Evolutionary conservation across 2,797 vertebrate genomes (phyloP), one percentile per base, ranked within the genome.

Genomic region (Huso huso): DNA sequence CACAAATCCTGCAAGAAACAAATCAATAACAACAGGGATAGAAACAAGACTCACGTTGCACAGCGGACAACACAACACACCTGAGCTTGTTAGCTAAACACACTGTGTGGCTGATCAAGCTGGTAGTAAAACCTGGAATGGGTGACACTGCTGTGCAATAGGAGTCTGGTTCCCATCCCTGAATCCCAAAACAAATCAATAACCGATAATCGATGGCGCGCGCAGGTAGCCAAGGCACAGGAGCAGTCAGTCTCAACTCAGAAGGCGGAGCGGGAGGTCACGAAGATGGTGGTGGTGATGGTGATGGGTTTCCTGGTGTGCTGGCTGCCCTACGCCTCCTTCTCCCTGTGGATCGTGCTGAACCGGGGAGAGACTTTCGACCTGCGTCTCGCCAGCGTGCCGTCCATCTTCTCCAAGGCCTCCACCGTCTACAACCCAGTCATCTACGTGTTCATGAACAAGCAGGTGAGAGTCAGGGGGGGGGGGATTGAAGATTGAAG

Each of bases 261-360:
- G 81, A 87, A 90, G 71, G 90, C 89, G 2, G 90, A 93, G 75
- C 75, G 61, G 66, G 88, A 90, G 76, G 89, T 91, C 65, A 88
- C 85, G 62, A 85, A 76, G 77, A 90, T 90, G 91, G 89, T 90
- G 69, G 76, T 90, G 1, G 63, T 90, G 70, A 90, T 90, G 90
- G 85, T 91, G 51, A 0, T 85, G 3, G 89, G 86, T 6, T 92
- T 92, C 75, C 76, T 91, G 66, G 70, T 90, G 10, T 90, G 88
- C 79, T 91, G 80, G 75, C 0, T 84, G 51, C 90, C 87, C 1
- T 89, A 89, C 0, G 51, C 87, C 0, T 63, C 69, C 37, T 91
- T 89, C 66, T 78, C 89, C 5, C 7, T 89, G 6, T 91, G 87
- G 86, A 37, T 82, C 0, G 65, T 89, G 8, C 81, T 78, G 9